These are phyloP conservation scores for Bufo gargarizans DNA, from an alignment of 2,113 vertebrate species.

Conservation along the genomic window DNA sequence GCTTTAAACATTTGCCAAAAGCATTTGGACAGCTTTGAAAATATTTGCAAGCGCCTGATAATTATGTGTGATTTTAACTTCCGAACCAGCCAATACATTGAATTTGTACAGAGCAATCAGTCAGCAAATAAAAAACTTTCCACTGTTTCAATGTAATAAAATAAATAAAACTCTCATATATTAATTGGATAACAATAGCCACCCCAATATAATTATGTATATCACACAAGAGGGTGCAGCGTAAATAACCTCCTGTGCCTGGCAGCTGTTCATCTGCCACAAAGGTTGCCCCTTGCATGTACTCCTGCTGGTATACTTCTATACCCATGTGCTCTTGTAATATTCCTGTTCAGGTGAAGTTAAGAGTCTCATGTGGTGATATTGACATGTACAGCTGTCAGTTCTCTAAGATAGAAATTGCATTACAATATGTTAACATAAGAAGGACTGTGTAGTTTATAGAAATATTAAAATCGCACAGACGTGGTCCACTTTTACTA, in stretches of 20 bases:
- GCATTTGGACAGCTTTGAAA: slow-evolving; percentile 55
- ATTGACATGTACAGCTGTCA: neutral
- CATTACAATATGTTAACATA: neutral
- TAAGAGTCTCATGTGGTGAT: neutral
- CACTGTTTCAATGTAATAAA: neutral
- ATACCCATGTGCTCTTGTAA: neutral
- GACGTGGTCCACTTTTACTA: neutral
- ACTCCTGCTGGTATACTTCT: neutral
- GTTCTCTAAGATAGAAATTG: neutral
- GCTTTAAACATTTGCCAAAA: slow-evolving; percentile 53
- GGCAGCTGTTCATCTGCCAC: neutral
- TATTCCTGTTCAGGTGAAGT: neutral
- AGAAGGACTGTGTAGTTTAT: neutral
- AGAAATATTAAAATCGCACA: neutral
- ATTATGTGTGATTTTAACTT: slow-evolving; percentile 49
- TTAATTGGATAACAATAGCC: neutral
- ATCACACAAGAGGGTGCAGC: neutral
- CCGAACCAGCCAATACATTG: slow-evolving; percentile 5
- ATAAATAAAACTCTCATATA: slow-evolving; percentile 15
- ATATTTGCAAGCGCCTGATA: slow-evolving; percentile 55
- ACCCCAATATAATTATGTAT: neutral
- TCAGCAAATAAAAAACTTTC: neutral
- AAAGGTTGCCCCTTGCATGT: neutral
- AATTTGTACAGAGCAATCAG: neutral
- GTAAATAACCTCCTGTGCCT: neutral